Evolutionary conservation across 2,888 invertebrate genomes (phyloP), one percentile per base, ranked within the genome.

Genomic region (Octodonta nipae): DNA sequence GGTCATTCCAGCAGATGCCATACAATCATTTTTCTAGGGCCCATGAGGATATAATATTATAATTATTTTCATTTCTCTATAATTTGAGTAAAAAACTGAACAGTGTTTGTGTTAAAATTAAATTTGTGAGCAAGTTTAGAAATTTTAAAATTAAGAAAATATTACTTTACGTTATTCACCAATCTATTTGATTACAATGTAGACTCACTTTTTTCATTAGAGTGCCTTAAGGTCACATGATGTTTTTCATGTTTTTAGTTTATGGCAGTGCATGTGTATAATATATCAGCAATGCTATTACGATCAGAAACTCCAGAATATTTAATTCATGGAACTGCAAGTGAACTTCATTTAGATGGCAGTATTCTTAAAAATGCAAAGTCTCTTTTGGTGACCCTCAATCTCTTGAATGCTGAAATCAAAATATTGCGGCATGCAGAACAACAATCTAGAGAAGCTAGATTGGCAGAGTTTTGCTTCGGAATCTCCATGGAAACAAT

Each of bases 251-350:
- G 35, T 33, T 26, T 28, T 38, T 58, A 87, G 81, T 87, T 87
- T 56, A 83, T 86, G 77, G 84, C 85, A 7, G 73, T 87, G 12
- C 83, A 85, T 53, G 70, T 87, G 33, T 78, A 79, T 52, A 79
- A 84, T 51, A 66, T 80, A 45, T 75, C 73, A 4, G 67, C 71
- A 16, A 69, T 72, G 54, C 63, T 75, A 34, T 64, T 82, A 55
- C 32, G 75, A 55, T 64, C 71, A 36, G 66, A 71, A 35, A 73
- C 73, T 28, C 75, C 74, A 13, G 75, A 75, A 5, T 82, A 77
- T 71, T 64, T 78, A 13, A 63, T 81, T 3, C 78, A 79, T 48
- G 75, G 76, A 2, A 75, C 75, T 3, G 78, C 82, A 0, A 72
- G 73, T 25, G 81, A 75, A 45, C 58, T 79, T 3, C 72, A 72